Evolutionary conservation across 2,888 invertebrate genomes (phyloP).

Genomic region (Anoplius nigerrimus): DNA sequence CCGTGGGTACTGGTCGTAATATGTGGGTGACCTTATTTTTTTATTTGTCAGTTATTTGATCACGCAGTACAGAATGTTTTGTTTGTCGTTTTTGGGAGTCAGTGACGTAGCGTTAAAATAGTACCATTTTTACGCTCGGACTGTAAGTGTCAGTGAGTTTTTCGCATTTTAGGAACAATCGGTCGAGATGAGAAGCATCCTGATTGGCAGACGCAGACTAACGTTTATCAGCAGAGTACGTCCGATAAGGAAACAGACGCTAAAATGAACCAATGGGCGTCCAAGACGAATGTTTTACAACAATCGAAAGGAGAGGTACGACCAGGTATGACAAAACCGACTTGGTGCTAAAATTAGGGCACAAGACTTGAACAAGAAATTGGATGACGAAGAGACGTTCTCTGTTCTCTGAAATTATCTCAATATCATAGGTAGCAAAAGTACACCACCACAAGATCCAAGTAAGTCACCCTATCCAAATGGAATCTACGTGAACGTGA

Average conservation of each 20-base stretch:
- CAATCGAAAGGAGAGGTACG: constrained; percentile 32
- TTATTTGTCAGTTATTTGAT: too few species aligned
- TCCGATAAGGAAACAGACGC: constrained; percentile 43
- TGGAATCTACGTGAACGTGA: constrained; percentile 54
- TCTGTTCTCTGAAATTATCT: neutral
- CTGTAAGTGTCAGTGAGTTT: too few species aligned
- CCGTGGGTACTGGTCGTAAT: too few species aligned
- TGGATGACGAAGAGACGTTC: neutral
- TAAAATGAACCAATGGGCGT: constrained; percentile 56
- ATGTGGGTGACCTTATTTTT: too few species aligned
- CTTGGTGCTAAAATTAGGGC: neutral
- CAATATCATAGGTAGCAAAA: constrained; percentile 26
- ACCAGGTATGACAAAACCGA: constrained; percentile 37
- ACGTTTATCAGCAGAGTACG: constrained; percentile 45
- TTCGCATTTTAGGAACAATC: constrained; percentile 21
- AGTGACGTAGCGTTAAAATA: too few species aligned
- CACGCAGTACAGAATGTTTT: too few species aligned
- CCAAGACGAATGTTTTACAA: constrained; percentile 51
- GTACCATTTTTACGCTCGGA: too few species aligned
- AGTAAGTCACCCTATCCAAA: constrained; percentile 24
- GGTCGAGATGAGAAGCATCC: constrained; percentile 41
- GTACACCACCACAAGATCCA: constrained; percentile 3
- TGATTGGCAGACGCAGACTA: constrained; percentile 42
- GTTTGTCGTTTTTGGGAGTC: too few species aligned
- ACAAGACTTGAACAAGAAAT: neutral